Conservation (phyloP, 2,797 vertebrate species). For the Chelonia mydas region DNA sequence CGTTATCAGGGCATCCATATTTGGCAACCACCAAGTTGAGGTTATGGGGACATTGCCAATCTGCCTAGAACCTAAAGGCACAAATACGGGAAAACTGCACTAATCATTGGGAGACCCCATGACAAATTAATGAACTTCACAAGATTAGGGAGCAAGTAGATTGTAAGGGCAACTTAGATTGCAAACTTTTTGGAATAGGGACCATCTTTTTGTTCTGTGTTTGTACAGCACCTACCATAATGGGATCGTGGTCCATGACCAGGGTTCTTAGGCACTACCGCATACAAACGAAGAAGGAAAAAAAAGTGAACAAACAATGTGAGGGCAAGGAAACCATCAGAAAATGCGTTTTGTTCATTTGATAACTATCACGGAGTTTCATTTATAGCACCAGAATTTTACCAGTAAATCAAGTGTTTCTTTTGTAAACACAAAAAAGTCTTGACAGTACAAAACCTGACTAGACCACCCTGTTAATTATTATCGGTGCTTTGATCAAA, state of each 20-base stretch:
- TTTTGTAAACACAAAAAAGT: background rate
- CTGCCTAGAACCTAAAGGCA: background rate
- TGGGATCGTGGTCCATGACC: rapidly evolving
- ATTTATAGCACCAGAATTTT: background rate
- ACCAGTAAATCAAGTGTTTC: background rate
- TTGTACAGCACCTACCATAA: background rate
- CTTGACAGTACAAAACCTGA: background rate
- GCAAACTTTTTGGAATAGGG: background rate
- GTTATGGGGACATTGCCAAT: background rate
- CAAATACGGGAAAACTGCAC: background rate
- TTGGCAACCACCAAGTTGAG: background rate
- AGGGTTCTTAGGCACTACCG: background rate
- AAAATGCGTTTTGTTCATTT: background rate
- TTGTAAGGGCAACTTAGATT: background rate
- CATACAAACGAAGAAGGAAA: background rate
- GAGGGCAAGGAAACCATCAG: background rate
- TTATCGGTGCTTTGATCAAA: background rate
- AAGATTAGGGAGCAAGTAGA: background rate
- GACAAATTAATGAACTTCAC: background rate
- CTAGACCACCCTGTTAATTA: background rate
- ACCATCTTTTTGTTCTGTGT: background rate
- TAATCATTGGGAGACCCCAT: too few species aligned
- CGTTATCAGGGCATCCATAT: background rate
- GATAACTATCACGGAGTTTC: rapidly evolving
- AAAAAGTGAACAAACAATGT: background rate